These are phyloP conservation scores for Grammomys dolichurus DNA, from an alignment of 2,113 vertebrate species.

Conservation along the genomic window DNA sequence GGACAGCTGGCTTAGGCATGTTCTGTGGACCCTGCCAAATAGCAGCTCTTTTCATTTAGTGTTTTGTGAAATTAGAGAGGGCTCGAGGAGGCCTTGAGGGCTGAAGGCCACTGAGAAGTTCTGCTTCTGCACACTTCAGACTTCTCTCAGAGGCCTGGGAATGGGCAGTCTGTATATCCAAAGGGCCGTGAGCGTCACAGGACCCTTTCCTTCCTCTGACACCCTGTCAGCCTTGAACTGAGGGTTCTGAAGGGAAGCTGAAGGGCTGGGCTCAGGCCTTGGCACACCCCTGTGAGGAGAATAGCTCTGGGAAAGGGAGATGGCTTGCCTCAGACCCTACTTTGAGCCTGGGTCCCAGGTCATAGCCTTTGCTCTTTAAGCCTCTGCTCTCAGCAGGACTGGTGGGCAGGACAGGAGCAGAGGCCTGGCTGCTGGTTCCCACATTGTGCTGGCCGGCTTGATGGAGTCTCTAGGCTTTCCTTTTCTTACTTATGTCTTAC, in stretches of 20 bases:
- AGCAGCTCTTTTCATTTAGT: neutral
- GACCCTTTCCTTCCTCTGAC: neutral
- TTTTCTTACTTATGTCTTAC: neutral
- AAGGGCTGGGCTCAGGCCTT: neutral
- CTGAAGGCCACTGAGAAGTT: neutral
- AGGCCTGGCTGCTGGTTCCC: neutral
- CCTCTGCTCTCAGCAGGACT: neutral
- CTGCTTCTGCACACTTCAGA: neutral
- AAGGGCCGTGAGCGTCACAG: neutral
- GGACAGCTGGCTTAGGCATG: neutral
- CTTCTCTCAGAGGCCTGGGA: neutral
- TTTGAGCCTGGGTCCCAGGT: neutral
- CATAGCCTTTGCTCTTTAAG: neutral
- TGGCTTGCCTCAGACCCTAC: neutral
- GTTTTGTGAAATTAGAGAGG: constrained; percentile 2
- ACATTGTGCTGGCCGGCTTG: neutral
- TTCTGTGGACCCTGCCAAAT: neutral
- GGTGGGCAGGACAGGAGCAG: neutral
- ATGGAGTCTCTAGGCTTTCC: neutral
- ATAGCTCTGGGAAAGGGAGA: neutral
- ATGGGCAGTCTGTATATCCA: neutral
- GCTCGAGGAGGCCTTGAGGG: neutral
- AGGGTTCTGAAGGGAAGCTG: neutral
- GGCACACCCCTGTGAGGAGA: neutral
- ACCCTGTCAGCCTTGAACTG: too few relatives aligned